phyloP scores from a whole-genome alignment of 2,888 invertebrate genomes.

The Polyommatus iphigenia region DNA sequence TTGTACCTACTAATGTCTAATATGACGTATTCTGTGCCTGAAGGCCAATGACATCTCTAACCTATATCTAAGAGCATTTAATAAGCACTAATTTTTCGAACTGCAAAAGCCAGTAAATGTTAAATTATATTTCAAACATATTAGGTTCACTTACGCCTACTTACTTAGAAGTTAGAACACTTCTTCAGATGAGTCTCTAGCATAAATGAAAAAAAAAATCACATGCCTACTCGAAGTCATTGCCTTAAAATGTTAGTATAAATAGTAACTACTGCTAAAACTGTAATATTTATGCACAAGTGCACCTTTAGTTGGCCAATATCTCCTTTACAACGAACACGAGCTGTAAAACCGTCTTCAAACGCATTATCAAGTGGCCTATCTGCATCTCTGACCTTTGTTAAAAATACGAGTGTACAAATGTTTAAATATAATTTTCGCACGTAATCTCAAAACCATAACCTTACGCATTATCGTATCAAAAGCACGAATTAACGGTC shows the following conservation, averaged over 20 bases:
- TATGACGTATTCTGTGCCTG: no score
- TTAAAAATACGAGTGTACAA: conserved; percentile 31
- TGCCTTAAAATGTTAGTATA: not conserved
- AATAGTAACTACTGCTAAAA: not conserved
- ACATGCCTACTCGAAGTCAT: not conserved
- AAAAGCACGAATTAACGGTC: conserved; percentile 71
- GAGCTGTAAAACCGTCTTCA: not conserved
- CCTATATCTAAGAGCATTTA: no score
- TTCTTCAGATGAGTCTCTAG: no score
- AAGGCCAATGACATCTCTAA: no score
- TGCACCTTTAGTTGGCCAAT: not conserved
- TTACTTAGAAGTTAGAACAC: no score
- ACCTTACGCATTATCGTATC: conserved; percentile 59
- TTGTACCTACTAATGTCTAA: no score
- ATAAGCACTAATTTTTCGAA: no score
- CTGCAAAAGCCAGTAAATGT: no score
- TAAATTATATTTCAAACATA: no score
- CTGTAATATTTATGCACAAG: not conserved
- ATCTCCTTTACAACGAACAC: not conserved
- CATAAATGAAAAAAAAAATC: not conserved
- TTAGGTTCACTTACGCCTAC: no score
- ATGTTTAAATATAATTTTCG: conserved; percentile 45
- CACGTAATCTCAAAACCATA: conserved; percentile 43
- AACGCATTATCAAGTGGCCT: conserved; percentile 1
- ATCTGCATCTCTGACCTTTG: conserved; percentile 4